These are phyloP conservation scores for Girardinichthys multiradiatus DNA, from an alignment of 2,113 vertebrate genomes.

Conservation along the genomic window DNA sequence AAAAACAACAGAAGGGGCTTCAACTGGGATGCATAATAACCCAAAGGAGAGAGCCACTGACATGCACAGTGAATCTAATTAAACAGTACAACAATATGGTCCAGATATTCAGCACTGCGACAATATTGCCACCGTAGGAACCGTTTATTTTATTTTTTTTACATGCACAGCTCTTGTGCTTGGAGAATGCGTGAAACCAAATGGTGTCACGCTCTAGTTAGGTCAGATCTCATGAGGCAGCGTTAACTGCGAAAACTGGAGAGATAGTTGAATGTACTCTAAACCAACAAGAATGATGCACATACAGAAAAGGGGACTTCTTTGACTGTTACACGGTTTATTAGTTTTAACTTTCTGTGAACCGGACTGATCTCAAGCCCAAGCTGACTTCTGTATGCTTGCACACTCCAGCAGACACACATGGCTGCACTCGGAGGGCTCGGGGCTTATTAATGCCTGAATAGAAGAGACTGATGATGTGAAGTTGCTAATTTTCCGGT, in stretches of 20 bases:
- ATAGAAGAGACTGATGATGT: constrained; percentile 42
- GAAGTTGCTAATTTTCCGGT: constrained; percentile 45
- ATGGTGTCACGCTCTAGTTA: constrained; percentile 5
- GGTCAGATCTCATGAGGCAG: constrained; percentile 10
- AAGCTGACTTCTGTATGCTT: constrained; percentile 27
- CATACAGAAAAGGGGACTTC: not conserved
- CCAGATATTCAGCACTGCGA: not conserved
- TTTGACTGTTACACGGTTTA: constrained; percentile 15
- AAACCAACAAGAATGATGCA: not conserved
- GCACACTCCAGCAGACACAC: constrained; percentile 33
- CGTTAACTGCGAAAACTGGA: not conserved
- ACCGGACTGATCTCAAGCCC: constrained; percentile 8
- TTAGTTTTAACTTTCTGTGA: constrained; percentile 33
- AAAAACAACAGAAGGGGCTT: too few species aligned
- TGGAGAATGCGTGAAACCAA: not conserved
- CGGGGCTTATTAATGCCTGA: constrained; percentile 34
- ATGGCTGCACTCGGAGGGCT: constrained; percentile 34
- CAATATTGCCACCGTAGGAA: constrained; percentile 1
- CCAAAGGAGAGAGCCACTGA: not conserved
- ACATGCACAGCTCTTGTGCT: constrained; percentile 1
- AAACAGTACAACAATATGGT: not conserved
- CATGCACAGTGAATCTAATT: constrained; percentile 1
- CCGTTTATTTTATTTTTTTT: not conserved
- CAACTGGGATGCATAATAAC: not conserved
- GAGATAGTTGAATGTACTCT: not conserved